Percentiles rank a stretch among this genome's conserved stretches.
These are phyloP conservation scores for Palythoa grandiflora DNA, from an alignment of 92 coral and sea anemone genomes.

Conservation along the genomic window DNA sequence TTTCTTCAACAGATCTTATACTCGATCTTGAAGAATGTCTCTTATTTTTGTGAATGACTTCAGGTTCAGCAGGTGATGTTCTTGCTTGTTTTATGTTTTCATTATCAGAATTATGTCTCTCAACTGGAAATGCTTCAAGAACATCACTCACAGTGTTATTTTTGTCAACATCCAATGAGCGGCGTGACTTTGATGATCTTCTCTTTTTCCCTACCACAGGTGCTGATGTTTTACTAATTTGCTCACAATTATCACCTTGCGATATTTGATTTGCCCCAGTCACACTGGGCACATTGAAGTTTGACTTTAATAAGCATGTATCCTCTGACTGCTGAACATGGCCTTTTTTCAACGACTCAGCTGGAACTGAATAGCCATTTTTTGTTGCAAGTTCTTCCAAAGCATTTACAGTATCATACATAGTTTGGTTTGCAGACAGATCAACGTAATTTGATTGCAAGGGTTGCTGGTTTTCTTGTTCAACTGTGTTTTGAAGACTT, in stretches of 20 bases:
- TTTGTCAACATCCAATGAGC: conserved; percentile 1
- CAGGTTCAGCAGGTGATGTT: conserved; percentile 25
- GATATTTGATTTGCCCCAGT: background rate
- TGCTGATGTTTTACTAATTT: background rate
- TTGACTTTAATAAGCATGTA: background rate
- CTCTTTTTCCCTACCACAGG: conserved; percentile 41
- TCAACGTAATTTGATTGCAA: conserved; percentile 22
- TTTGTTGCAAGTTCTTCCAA: conserved; percentile 75
- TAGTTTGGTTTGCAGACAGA: conserved; percentile 2
- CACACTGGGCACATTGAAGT: conserved; percentile 9
- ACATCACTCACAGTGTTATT: background rate
- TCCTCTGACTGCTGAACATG: conserved; percentile 41
- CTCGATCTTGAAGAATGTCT: conserved; percentile 59
- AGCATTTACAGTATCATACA: conserved; percentile 65
- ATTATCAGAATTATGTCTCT: background rate
- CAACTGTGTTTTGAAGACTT: background rate
- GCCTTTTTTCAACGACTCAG: conserved; percentile 56
- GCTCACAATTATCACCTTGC: background rate
- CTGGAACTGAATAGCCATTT: conserved; percentile 72
- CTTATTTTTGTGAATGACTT: conserved; percentile 5
- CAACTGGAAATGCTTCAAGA: background rate
- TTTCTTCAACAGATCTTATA: conserved; percentile 47
- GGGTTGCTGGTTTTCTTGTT: conserved; percentile 40
- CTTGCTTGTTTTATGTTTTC: conserved; percentile 11
- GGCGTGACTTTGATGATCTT: conserved; percentile 28